Conservation (phyloP, 92 coral and sea anemone species). For the Blastomussa wellsi region DNA sequence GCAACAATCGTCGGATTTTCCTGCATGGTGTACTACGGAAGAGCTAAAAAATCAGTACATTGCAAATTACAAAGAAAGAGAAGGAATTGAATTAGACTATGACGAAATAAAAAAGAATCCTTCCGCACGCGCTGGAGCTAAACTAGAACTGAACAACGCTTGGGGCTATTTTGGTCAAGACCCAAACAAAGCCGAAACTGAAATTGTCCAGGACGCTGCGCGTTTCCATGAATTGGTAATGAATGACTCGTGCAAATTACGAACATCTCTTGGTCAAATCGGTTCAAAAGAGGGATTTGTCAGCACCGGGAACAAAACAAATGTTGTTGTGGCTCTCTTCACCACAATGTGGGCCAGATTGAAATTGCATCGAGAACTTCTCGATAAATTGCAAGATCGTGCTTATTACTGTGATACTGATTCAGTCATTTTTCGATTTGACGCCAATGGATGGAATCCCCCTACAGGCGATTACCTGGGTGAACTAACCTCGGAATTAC, state of each 20-base stretch:
- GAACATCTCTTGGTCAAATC: neutral
- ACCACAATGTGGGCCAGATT: conserved; percentile 38
- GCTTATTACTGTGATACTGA: too few species aligned
- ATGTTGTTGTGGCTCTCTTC: conserved; percentile 65
- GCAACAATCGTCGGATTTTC: neutral
- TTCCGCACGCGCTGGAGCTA: neutral
- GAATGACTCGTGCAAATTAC: neutral
- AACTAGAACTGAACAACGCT: neutral
- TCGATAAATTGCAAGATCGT: neutral
- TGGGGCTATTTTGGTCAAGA: conserved; percentile 10
- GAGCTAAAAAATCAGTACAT: neutral
- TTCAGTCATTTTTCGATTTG: too few species aligned
- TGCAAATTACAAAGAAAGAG: neutral
- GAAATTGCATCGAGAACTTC: neutral
- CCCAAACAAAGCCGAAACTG: neutral
- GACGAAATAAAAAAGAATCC: neutral
- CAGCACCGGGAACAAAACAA: neutral
- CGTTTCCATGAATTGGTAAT: conserved; percentile 4
- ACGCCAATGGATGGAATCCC: too few species aligned
- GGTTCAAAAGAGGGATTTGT: neutral
- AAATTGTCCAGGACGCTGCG: conserved; percentile 5
- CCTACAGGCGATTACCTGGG: too few species aligned
- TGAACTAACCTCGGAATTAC: too few species aligned
- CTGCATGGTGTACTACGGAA: neutral
- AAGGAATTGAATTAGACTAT: neutral